Conservation (phyloP, 2,888 invertebrate species). For the Pogonocherus hispidulus region DNA sequence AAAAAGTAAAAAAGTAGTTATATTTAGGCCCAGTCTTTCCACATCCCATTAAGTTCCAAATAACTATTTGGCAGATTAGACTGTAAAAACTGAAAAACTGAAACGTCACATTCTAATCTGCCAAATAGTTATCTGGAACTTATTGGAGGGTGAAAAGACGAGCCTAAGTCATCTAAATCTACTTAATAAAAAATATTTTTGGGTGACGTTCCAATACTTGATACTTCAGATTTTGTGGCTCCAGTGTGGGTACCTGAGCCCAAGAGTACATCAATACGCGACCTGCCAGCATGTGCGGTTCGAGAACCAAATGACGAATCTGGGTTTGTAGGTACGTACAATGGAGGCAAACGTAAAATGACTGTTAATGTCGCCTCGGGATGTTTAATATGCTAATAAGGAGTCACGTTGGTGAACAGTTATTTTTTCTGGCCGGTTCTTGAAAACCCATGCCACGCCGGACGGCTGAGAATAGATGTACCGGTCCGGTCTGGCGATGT, state of each 20-base stretch:
- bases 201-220: no score
- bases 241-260: neutral
- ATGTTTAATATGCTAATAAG: slow-evolving; percentile 48
- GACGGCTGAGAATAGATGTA: slow-evolving; percentile 11
- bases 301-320: slow-evolving; percentile 25
- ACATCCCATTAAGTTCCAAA: no score
- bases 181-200: no score
- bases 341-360: slow-evolving; percentile 45
- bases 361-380: slow-evolving; percentile 49
- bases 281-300: slow-evolving; percentile 1
- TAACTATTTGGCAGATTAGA: no score
- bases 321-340: slow-evolving; percentile 41
- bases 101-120: no score
- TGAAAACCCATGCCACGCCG: slow-evolving; percentile 18
- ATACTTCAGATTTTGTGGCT: neutral
- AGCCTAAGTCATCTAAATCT: no score
- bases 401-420: slow-evolving; percentile 38
- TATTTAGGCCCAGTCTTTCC: no score
- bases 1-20: no score
- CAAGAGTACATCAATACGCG: neutral
- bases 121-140: no score
- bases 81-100: no score
- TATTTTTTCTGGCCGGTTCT: slow-evolving; percentile 32
- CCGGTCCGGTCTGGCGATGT: slow-evolving; percentile 11
- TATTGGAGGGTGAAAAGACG: no score